These are phyloP conservation scores for Plecotus auritus DNA, from an alignment of 2,113 vertebrate species.

Conservation along the genomic window DNA sequence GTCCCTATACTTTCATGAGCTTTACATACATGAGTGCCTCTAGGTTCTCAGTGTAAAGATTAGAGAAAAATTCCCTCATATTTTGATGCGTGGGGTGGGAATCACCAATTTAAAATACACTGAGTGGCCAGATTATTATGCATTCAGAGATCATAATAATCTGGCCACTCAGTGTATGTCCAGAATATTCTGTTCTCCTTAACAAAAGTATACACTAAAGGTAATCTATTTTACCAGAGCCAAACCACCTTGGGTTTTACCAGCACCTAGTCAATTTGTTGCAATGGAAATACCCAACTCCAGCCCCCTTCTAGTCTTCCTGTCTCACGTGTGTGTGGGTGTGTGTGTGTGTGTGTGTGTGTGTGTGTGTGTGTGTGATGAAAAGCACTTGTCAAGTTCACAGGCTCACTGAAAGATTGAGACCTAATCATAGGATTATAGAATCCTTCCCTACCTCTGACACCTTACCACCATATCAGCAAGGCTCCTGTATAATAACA, in stretches of 20 bases:
- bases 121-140: no score
- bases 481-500: neutral
- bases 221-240: neutral
- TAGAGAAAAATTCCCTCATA: neutral
- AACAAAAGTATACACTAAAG: neutral
- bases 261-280: neutral
- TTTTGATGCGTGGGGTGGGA: neutral
- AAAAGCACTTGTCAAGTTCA: neutral
- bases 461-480: neutral
- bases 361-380: neutral
- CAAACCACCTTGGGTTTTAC: neutral
- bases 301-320: neutral
- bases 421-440: neutral
- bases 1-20: neutral
- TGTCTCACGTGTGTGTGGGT: neutral
- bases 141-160: no score
- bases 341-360: neutral
- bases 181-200: neutral
- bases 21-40: neutral
- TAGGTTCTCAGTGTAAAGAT: neutral
- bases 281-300: neutral
- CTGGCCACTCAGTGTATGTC: neutral
- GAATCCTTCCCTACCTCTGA: neutral
- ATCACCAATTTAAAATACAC: neutral
- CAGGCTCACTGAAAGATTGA: neutral